Conservation (phyloP, 2,113 vertebrate genomes). For the Paradisaea rubra region DNA sequence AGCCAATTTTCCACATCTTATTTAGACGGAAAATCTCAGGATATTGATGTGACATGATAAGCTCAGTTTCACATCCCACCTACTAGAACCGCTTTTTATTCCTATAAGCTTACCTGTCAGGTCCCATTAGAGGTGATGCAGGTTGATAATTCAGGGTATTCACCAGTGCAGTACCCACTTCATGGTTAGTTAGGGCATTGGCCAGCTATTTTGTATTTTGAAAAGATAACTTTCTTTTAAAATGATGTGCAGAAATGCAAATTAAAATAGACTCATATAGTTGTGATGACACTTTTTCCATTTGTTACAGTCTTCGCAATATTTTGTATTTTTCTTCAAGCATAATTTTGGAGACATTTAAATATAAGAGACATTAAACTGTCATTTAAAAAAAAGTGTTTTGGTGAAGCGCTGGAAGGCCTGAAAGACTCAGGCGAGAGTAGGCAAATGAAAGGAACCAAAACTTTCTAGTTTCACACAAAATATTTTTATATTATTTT, state of each 20-base stretch:
- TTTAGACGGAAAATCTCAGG: background rate
- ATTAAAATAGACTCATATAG: slow-evolving; percentile 34
- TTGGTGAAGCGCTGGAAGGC: slow-evolving; percentile 33
- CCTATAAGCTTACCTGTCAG: background rate
- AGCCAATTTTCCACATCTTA: background rate
- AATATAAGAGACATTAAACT: slow-evolving; percentile 50
- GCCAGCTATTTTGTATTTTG: slow-evolving; percentile 5
- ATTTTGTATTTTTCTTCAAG: slow-evolving; percentile 61
- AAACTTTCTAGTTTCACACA: slow-evolving; percentile 27
- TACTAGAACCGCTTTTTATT: background rate
- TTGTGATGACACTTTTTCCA: slow-evolving; percentile 50
- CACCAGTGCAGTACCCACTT: background rate
- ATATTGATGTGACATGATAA: background rate
- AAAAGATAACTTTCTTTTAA: slow-evolving; percentile 26
- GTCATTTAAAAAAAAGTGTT: slow-evolving; percentile 46
- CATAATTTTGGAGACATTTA: slow-evolving; percentile 46
- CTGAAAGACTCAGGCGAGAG: background rate
- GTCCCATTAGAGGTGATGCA: background rate
- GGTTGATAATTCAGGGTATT: background rate
- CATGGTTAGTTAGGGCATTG: background rate
- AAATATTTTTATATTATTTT: slow-evolving; percentile 24
- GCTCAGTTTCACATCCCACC: background rate
- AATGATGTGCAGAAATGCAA: slow-evolving; percentile 40
- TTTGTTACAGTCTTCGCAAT: slow-evolving; percentile 47
- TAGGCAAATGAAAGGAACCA: slow-evolving; percentile 18